Evolutionary conservation across 2,797 vertebrate species (phyloP), one percentile per base, ranked within the genome.

Genomic region (Buphagus erythrorhynchus): DNA sequence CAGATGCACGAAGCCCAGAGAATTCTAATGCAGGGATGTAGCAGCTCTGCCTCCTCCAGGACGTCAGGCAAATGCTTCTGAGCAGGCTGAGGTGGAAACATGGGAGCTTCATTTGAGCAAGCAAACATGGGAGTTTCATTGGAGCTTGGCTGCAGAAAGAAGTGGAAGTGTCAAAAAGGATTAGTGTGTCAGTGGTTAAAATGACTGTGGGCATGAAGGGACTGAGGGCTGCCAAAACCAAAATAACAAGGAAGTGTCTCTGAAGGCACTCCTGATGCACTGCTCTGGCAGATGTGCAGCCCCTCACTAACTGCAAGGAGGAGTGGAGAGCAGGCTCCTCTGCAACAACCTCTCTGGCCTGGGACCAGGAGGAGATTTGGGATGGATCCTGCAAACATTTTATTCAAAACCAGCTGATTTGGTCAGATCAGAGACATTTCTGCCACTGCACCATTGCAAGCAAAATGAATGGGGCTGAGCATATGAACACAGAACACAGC

Each of bases 111-210:
- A 16, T 66, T n/a, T n/a, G n/a, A n/a, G n/a, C n/a, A n/a, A n/a
- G n/a, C n/a, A n/a, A n/a, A n/a, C n/a, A n/a, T n/a, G n/a, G n/a
- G n/a, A n/a, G 46, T 94, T 92, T 83, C 40, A 24, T 16, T 57
- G 81, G 33, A 69, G 62, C 51, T 40, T 83, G 46, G 55, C 61
- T 63, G 75, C 6, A 2, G 28, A n/a, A 66, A 82, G 95, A 66
- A 91, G 85, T 22, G 36, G 7, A 90, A 57, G 40, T 80, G 85
- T 77, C 92, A 80, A 28, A 82, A 92, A 89, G 33, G 69, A 78
- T 95, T 78, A 94, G 33, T 4, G 48, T 86, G 81, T 90, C 72
- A 33, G 36, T 80, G 66, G 48, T 74, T 81, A 89, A 90, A 97
- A 80, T 59, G 78, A 52, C 24, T 78, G 85, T 85, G 85, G 85